These are phyloP conservation scores for Pygmarrhopalites habei DNA, from an alignment of 1,140 invertebrate genomes.

Conservation along the genomic window DNA sequence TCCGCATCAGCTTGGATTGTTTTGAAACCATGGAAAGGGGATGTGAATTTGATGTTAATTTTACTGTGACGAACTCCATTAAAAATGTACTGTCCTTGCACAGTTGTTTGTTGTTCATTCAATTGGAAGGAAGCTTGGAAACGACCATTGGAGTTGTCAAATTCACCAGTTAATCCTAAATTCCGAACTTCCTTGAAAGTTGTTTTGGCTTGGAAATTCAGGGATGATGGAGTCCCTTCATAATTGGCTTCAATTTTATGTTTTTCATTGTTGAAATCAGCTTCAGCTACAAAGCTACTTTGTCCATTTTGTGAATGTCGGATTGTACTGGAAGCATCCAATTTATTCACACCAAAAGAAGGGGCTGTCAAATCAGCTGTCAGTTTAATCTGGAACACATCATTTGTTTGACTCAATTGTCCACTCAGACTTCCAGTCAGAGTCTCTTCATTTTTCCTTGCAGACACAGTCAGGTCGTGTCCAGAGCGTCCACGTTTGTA, in stretches of 20 bases:
- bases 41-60: conserved; percentile 27
- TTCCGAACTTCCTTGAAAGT: too few species aligned
- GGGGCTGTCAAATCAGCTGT: too few species aligned
- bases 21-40: conserved; percentile 40
- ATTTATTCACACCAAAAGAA: neutral
- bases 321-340: neutral
- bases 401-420: too few species aligned
- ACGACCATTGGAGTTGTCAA: neutral
- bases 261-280: neutral
- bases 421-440: neutral
- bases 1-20: conserved; percentile 15
- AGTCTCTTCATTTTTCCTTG: neutral
- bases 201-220: too few species aligned
- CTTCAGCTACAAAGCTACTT: neutral
- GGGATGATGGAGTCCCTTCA: too few species aligned
- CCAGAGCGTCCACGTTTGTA: conserved; percentile 6
- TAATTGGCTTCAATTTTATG: neutral
- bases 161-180: too few species aligned
- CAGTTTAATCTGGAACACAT: too few species aligned
- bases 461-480: neutral
- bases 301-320: too few species aligned
- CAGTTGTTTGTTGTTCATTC: conserved; percentile 7
- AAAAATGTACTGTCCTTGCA: conserved; percentile 15
- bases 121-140: conserved; percentile 17
- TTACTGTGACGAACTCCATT: conserved; percentile 13